Conservation (phyloP, 2,888 invertebrate genomes). For the Lochmaea crataegi region DNA sequence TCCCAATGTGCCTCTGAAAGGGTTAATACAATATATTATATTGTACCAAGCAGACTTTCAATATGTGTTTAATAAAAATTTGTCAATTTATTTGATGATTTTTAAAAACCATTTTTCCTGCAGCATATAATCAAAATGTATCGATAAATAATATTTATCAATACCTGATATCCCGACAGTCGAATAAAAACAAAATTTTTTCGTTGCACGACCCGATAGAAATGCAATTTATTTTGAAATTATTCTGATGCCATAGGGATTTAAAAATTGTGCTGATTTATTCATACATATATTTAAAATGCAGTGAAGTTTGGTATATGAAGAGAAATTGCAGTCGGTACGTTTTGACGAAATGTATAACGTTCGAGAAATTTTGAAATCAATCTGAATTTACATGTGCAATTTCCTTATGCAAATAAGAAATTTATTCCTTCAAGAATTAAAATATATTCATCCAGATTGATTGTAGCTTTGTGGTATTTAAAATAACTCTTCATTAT, state of each 20-base stretch:
- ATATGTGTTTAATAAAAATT: no score
- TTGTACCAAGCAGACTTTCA: no score
- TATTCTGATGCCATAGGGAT: conserved; percentile 4
- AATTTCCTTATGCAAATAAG: background rate
- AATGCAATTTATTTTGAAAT: conserved; percentile 17
- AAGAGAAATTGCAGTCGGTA: conserved; percentile 18
- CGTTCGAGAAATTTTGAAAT: background rate
- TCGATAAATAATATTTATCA: background rate
- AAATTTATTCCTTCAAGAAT: background rate
- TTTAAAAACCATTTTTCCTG: no score
- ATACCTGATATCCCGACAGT: background rate
- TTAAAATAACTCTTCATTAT: no score
- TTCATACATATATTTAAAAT: conserved; percentile 18
- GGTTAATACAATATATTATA: no score
- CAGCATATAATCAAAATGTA: background rate
- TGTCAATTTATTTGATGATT: no score
- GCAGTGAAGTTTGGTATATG: conserved; percentile 20
- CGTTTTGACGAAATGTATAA: conserved; percentile 3
- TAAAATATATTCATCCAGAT: no score
- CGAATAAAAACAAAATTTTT: background rate
- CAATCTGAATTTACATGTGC: background rate
- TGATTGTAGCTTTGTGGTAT: no score
- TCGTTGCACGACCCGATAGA: background rate
- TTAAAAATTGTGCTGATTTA: conserved; percentile 18
- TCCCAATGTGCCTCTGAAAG: no score